Conservation (phyloP, 2,888 invertebrate genomes). For the Cylloceria caligata region DNA sequence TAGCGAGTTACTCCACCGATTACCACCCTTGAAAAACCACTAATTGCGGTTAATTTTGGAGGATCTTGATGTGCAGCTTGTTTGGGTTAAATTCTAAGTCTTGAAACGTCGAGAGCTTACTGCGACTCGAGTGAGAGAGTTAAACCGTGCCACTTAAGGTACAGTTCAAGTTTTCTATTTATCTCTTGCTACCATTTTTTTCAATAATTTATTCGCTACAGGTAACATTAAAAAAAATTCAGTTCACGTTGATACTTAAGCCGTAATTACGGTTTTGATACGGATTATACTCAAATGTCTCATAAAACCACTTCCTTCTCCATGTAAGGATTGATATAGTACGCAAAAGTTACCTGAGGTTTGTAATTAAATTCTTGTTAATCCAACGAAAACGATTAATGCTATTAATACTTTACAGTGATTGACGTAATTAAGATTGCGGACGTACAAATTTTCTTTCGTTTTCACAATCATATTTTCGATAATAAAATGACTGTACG, state of each 20-base stretch:
- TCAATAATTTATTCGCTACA: neutral
- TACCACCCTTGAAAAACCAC: neutral
- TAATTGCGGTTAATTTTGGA: constrained; percentile 29
- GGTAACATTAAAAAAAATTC: neutral
- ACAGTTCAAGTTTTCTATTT: neutral
- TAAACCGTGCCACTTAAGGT: neutral
- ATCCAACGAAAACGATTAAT: no score
- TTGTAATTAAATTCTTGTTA: neutral
- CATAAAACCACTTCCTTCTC: no score
- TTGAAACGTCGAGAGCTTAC: neutral
- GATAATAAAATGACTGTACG: no score
- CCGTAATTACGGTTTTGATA: no score
- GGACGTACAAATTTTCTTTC: no score
- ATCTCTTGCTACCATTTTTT: neutral
- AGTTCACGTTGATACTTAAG: neutral
- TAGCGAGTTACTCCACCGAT: neutral
- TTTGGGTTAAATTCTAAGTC: neutral
- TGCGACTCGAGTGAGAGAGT: neutral
- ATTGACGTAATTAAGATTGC: no score
- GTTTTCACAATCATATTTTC: no score
- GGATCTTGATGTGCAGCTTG: neutral
- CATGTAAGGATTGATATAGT: no score
- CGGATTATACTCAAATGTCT: no score
- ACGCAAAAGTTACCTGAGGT: neutral
- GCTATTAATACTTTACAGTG: no score